Evolutionary conservation across 2,888 invertebrate genomes (phyloP), one percentile per base, ranked within the genome.

Genomic region (Philereme transversata): DNA sequence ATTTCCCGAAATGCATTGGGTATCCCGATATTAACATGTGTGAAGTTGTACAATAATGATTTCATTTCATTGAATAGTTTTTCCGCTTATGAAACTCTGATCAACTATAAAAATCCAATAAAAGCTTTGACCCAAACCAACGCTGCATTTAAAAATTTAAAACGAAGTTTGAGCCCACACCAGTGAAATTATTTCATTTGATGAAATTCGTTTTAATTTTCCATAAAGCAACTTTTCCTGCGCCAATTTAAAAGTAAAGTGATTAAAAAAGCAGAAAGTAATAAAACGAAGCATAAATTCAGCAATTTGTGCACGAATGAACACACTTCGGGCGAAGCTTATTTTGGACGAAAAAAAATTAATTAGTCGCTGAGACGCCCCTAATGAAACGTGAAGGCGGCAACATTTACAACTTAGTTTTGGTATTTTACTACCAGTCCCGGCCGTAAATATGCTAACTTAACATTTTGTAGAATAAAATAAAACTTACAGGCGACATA

Each of bases 201-300:
- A 60, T 63, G 59, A 65, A 68, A 71, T 67, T 67, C 67, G 62
- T 65, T 67, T 70, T 62, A 68, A 68, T 68, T 65, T 65, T 65
- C 64, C 62, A 59, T 62, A 62, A 67, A 68, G 60, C 58, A 67
- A 68, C 62, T 68, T 67, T 71, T 67, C 67, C 64, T 59, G 60
- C 58, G 57, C 68, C 67, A 70, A 67, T 70, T 62, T 62, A 66
- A 81, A 82, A 83, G 80, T 80, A 81, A 81, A 78, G 78, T 82
- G 76, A 84, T 85, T 86, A 82, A 83, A 81, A 81, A 76, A 76
- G 78, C 81, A 73, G 65, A 69, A 75, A 74, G 83, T 83, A 84
- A 88, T 87, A 82, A 88, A 87, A 84, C 72, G 78, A 74, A 72
- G 76, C 78, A 82, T 85, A 85, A 88, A 88, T 87, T 87, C 78